Base-by-base conservation (phyloP, 2,797 vertebrate genomes). In the Nyctibius grandis region DNA sequence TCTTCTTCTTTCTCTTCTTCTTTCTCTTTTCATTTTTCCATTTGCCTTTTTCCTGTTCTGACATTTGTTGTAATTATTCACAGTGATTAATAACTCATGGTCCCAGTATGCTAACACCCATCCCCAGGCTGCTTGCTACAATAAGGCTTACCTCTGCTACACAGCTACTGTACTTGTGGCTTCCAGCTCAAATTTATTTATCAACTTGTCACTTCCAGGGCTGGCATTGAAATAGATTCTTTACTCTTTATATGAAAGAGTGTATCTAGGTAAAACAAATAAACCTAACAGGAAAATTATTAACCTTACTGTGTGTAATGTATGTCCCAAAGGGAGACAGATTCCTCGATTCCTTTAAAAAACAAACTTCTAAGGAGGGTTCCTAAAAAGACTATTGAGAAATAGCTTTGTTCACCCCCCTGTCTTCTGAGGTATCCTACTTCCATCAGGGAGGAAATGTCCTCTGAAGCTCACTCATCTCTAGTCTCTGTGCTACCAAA, bases 231-330 rank as follows among this genome's bases (percentile, higher is more conserved):
- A 95, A 90, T 67, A 65, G 61, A 83, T 85, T 48, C 53, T 96
- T 93, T 86, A 86, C 85, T 44, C 53, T 95, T 81, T 85, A 60
- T 38, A 40, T 13, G 45, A 91, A 96, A 90, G 87, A 64, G 16
- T 69, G 9, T 16, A 6, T 60, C 68, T 78, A 79, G 42, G 73
- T 90, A 92, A 94, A 97, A 56, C 42, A 94, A 95, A 96, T 53
- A 13, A 95, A 92, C 57, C 51, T 75, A 75, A 65, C 84, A 60
- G 25, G 28, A 74, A 79, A 79, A 42, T 18, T 51, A 28, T 80
- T 85, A 81, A 64, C 25, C 31, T 91, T 78, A 48, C n/a, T 65
- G 4, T 48, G 28, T 48, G 26, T 72, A 73, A 70, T 28, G 14
- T 61, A 11, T 70, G 28, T 61, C 83, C 19, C 28, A 69, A 87